Evolutionary conservation across 2,797 vertebrate genomes (phyloP).

Genomic region (Cyclopterus lumpus): DNA sequence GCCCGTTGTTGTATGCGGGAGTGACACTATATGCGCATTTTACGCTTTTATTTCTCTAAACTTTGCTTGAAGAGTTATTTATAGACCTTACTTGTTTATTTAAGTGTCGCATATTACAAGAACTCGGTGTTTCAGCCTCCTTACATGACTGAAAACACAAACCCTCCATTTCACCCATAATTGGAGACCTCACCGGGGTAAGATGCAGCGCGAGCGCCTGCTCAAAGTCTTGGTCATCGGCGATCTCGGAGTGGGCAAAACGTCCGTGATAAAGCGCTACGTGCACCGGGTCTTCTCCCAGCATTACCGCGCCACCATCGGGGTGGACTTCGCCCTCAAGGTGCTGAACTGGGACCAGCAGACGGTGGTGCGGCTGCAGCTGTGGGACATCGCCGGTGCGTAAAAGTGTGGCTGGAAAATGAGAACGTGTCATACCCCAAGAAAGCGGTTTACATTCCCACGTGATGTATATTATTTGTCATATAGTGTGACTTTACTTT

Average conservation of each 20-base stretch:
- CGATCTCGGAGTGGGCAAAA: conserved; percentile 86
- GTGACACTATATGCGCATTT: neutral
- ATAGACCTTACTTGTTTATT: neutral
- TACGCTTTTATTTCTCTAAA: no score
- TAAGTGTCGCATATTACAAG: no score
- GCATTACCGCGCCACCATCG: conserved; percentile 86
- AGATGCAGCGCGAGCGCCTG: conserved; percentile 81
- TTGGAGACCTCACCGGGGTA: conserved; percentile 14
- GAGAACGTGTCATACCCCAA: no score
- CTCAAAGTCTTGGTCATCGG: conserved; percentile 86
- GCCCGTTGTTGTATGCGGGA: neutral
- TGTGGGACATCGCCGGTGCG: conserved; percentile 88
- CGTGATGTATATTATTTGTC: no score
- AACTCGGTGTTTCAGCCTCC: neutral
- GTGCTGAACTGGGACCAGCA: conserved; percentile 82
- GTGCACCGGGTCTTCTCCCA: conserved; percentile 86
- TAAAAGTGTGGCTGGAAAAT: neutral
- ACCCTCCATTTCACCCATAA: conserved; percentile 8
- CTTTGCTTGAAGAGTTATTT: neutral
- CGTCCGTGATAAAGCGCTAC: conserved; percentile 86
- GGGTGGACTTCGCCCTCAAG: conserved; percentile 86
- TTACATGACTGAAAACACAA: neutral
- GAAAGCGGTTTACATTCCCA: no score
- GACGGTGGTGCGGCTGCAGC: conserved; percentile 83
- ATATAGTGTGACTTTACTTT: no score